A percentile compares a stretch with the other conserved stretches of the same genome.
Evolutionary conservation across 2,888 invertebrate species (phyloP).

Genomic region (Drosophila helvetica): DNA sequence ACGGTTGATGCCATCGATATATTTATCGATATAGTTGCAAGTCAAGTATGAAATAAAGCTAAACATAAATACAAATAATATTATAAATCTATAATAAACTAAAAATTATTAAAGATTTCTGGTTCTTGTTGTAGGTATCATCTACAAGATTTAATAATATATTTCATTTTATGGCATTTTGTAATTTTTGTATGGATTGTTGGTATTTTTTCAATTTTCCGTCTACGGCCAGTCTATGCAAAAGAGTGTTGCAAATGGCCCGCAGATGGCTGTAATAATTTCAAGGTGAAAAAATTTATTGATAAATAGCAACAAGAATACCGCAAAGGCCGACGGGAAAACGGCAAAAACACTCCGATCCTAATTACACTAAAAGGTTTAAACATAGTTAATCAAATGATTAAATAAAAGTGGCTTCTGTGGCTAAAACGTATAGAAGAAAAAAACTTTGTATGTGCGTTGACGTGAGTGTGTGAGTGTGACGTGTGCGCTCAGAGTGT

Average conservation of each 20-base stretch:
- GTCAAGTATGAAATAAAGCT: no score
- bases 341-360: slow-evolving; percentile 19
- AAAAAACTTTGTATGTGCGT: slow-evolving; percentile 74
- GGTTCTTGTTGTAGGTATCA: no score
- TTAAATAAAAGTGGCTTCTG: slow-evolving; percentile 37
- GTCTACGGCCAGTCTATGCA: no score
- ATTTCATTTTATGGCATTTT: no score
- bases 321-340: slow-evolving; percentile 43
- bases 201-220: no score
- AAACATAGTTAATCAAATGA: slow-evolving; percentile 36
- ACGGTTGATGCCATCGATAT: no score
- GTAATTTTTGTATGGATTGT: no score
- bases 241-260: background rate
- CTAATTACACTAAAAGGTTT: slow-evolving; percentile 2
- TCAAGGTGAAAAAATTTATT: slow-evolving; percentile 73
- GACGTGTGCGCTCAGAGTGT: slow-evolving; percentile 56
- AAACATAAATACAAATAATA: no score
- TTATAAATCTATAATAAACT: no score
- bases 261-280: slow-evolving; percentile 62
- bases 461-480: slow-evolving; percentile 50
- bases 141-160: no score
- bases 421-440: slow-evolving; percentile 49
- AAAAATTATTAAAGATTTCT: no score
- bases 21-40: no score
- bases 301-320: slow-evolving; percentile 64